Evolutionary conservation across 2,113 vertebrate genomes (phyloP).

Genomic region (Cheilinus undulatus): DNA sequence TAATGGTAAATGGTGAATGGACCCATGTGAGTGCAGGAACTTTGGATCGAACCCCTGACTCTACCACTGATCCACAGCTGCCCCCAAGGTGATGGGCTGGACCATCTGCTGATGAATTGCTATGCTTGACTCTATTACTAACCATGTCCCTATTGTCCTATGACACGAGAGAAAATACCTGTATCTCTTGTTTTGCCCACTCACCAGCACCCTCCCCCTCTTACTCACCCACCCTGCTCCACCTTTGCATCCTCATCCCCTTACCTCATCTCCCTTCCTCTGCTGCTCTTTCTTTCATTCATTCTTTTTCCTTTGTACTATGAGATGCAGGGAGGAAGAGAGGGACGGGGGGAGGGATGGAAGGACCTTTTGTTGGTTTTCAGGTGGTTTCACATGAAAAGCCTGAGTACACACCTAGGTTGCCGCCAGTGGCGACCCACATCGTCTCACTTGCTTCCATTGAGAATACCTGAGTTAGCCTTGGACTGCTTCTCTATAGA

Average conservation of each 20-base stretch:
- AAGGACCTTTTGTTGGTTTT: slow-evolving; percentile 75
- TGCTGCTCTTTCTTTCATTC: slow-evolving; percentile 63
- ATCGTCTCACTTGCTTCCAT: slow-evolving; percentile 72
- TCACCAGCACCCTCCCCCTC: slow-evolving; percentile 12
- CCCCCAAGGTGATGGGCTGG: no score
- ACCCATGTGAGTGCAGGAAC: no score
- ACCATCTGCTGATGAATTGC: no score
- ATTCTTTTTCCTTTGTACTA: slow-evolving; percentile 74
- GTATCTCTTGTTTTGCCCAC: slow-evolving; percentile 19
- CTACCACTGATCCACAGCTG: no score
- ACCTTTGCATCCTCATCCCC: slow-evolving; percentile 45
- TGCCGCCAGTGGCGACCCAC: slow-evolving; percentile 60
- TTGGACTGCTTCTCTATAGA: slow-evolving; percentile 33
- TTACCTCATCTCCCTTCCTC: slow-evolving; percentile 66
- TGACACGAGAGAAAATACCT: slow-evolving; percentile 20
- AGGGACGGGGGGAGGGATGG: slow-evolving; percentile 29
- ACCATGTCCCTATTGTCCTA: slow-evolving; percentile 22
- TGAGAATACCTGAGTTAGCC: slow-evolving; percentile 57
- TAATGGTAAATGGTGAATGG: no score
- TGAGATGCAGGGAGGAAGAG: slow-evolving; percentile 69
- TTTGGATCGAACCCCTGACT: no score
- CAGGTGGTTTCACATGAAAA: slow-evolving; percentile 82
- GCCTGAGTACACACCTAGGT: slow-evolving; percentile 76
- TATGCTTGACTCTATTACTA: not conserved
- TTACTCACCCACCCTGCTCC: slow-evolving; percentile 26